These are phyloP conservation scores for Andricus grossulariae DNA, from an alignment of 1,140 invertebrate species.

Conservation along the genomic window DNA sequence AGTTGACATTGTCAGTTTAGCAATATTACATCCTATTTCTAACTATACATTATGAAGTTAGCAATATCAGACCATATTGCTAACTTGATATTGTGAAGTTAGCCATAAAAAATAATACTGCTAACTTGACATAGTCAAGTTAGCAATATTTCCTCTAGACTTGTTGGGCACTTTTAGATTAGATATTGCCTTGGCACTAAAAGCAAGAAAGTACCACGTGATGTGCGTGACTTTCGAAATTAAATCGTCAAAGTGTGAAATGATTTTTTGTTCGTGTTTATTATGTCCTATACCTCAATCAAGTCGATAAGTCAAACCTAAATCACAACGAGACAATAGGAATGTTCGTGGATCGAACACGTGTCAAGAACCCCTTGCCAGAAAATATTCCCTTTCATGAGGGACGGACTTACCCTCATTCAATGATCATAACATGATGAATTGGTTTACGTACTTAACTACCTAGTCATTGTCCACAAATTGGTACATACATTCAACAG, in stretches of 20 bases:
- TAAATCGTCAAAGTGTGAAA: constrained; percentile 26
- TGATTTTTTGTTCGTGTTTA: constrained; percentile 4
- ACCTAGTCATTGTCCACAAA: constrained; percentile 23
- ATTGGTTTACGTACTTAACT: constrained; percentile 25
- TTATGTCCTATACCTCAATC: constrained; percentile 9
- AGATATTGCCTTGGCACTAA: too few relatives aligned
- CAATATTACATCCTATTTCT: too few relatives aligned
- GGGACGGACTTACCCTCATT: constrained; percentile 2
- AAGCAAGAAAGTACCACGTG: background rate
- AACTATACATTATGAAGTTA: too few relatives aligned
- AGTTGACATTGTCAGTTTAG: too few relatives aligned
- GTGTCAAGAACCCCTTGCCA: background rate
- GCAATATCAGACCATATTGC: too few relatives aligned
- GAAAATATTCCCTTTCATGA: background rate
- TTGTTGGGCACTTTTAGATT: too few relatives aligned
- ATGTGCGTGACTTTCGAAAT: constrained; percentile 13
- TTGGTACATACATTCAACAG: constrained; percentile 19
- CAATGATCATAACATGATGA: constrained; percentile 1
- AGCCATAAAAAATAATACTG: too few relatives aligned
- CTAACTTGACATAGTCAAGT: too few relatives aligned
- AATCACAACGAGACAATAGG: constrained; percentile 16
- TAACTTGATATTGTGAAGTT: too few relatives aligned
- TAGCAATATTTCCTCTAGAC: too few relatives aligned
- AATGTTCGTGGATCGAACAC: background rate
- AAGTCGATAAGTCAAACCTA: constrained; percentile 27